Conservation (phyloP, 2,113 vertebrate genomes). For the Mirounga angustirostris region DNA sequence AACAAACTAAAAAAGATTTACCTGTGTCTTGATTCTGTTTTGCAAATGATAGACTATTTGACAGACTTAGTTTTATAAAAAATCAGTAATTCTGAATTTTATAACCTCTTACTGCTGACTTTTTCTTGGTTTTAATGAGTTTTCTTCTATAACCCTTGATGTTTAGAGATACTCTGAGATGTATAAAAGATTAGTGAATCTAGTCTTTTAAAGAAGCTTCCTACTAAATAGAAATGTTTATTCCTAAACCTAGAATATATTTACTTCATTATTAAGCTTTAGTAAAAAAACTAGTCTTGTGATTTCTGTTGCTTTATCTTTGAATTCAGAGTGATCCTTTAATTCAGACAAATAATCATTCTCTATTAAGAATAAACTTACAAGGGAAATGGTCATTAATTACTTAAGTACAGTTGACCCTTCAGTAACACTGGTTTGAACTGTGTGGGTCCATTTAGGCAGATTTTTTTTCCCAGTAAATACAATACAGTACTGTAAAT, state of each 20-base stretch:
- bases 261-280: not conserved
- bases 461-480: not conserved
- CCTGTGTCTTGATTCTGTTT: not conserved
- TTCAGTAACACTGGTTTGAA: not conserved
- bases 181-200: not conserved
- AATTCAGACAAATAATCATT: not conserved
- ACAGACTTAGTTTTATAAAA: not conserved
- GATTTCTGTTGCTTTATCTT: not conserved
- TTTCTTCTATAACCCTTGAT: not conserved
- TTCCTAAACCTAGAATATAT: not conserved
- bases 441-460: not conserved
- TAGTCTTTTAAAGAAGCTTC: not conserved
- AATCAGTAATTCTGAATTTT: not conserved
- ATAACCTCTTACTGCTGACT: not conserved
- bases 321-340: constrained; percentile 2
- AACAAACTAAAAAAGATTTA: not conserved
- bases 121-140: not conserved
- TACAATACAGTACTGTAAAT: not conserved
- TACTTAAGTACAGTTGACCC: not conserved
- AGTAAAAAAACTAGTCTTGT: not conserved
- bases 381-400: not conserved
- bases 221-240: not conserved
- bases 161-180: not conserved
- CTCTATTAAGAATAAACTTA: not conserved
- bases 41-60: not conserved